Evolutionary conservation across 2,888 invertebrate genomes (phyloP).

Genomic region (Drosophila heteroneura): DNA sequence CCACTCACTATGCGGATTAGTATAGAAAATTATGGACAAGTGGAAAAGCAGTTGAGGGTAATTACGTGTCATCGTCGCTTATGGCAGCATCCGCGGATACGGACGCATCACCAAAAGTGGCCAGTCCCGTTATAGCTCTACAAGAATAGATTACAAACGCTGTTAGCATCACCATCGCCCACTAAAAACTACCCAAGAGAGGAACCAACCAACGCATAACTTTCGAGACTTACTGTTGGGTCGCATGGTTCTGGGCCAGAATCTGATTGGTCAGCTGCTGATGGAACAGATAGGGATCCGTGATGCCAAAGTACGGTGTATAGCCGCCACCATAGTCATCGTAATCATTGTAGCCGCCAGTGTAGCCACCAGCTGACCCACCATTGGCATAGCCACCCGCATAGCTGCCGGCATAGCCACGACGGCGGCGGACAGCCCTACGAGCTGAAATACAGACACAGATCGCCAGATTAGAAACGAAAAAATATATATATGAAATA

Average conservation of each 20-base stretch:
- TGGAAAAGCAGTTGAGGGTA: slow-evolving; percentile 43
- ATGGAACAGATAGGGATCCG: slow-evolving; percentile 82
- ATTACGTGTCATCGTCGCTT: slow-evolving; percentile 82
- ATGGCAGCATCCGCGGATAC: slow-evolving; percentile 82
- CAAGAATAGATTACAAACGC: slow-evolving; percentile 58
- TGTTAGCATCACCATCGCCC: slow-evolving; percentile 47
- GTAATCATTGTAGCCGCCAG: slow-evolving; percentile 58
- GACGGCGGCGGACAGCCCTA: slow-evolving; percentile 34
- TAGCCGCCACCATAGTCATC: slow-evolving; percentile 63
- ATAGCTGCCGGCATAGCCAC: slow-evolving; percentile 61
- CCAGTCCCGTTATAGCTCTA: slow-evolving; percentile 75
- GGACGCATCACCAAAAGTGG: slow-evolving; percentile 80
- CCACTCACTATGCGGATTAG: background rate
- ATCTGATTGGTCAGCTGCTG: slow-evolving; percentile 82
- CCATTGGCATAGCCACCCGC: slow-evolving; percentile 37
- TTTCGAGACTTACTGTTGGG: slow-evolving; percentile 75
- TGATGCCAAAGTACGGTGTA: slow-evolving; percentile 77
- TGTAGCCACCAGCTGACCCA: slow-evolving; percentile 52
- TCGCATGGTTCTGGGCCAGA: slow-evolving; percentile 80
- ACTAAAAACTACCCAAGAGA: slow-evolving; percentile 17
- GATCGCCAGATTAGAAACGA: background rate
- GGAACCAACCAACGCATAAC: background rate
- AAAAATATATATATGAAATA: background rate
- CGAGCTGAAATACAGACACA: slow-evolving; percentile 19
- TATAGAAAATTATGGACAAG: slow-evolving; percentile 9